Evolutionary conservation across 2,888 invertebrate species (phyloP), one percentile per base, ranked within the genome.

Genomic region (Acrobasis consociella): DNA sequence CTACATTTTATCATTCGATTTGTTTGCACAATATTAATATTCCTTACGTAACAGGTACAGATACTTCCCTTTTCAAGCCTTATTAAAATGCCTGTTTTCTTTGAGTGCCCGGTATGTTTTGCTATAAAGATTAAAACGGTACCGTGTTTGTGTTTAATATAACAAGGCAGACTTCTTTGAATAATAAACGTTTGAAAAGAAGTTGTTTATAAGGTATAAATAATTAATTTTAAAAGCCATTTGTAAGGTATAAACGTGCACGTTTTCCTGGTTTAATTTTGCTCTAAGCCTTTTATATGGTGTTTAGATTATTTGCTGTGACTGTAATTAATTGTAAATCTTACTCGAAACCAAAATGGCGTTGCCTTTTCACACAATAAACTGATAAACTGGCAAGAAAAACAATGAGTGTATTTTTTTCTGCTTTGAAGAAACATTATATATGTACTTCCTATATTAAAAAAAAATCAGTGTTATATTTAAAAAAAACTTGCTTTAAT

Each of bases 61-160:
- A 37, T 17, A 22, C 31, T 31, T 13, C 38, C 50, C 17, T 16
- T 52, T 59, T 59, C 13, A 1, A 59, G 31, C 50, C 31, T 50
- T 50, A 59, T 59, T 59, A 59, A 50, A 50, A 16, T 49, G 31
- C 22, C 17, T 59, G 59, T 59, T 59, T 59, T 50, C 59, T 50
- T 50, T 50, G 59, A 59, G 50, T 50, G 49, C 31, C 50, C 31
- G 17, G 42, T 56, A 17, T 59, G 59, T 59, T 59, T 59, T 49
- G 49, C n/a, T 37, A 59, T 38, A 50, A 38, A 59, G 59, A 59
- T 59, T 59, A 59, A 50, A 59, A 16, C 16, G 59, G 2, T 42
- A 56, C 39, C 42, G 13, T 56, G 56, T 56, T 56, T 56, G 16
- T 56, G 22, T 56, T 56, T 56, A 16, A 56, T 56, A 56, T 42